Evolutionary conservation across 2,113 vertebrate species (phyloP).

Genomic region (Myocastor coypus): DNA sequence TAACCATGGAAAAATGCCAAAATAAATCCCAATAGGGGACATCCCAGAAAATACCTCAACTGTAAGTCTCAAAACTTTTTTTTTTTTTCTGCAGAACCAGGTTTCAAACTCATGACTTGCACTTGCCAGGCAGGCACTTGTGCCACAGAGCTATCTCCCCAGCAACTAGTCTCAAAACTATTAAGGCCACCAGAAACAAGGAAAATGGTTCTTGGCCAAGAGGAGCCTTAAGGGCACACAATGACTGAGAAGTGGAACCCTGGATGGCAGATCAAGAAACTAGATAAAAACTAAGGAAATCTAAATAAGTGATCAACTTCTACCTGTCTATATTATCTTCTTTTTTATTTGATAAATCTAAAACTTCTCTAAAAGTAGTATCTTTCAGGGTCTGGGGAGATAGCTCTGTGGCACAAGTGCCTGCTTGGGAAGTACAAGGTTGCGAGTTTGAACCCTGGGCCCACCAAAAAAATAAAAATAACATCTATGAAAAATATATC

Average conservation of each 20-base stretch:
- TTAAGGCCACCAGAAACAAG: constrained; percentile 21
- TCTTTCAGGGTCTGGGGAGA: neutral
- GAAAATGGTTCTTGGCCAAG: neutral
- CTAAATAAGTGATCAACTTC: neutral
- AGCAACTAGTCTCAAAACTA: neutral
- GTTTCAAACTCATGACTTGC: too few relatives aligned
- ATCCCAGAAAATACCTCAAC: neutral
- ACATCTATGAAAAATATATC: neutral
- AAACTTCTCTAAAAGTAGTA: neutral
- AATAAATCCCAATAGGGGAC: neutral
- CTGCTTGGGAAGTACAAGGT: too few relatives aligned
- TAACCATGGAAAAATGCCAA: constrained; percentile 17
- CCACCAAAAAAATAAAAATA: neutral
- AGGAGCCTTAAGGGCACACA: neutral
- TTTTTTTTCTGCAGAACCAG: too few relatives aligned
- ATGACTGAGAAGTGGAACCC: neutral
- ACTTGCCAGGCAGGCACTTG: too few relatives aligned
- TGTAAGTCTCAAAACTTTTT: neutral
- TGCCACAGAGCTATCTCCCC: too few relatives aligned
- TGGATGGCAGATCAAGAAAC: neutral
- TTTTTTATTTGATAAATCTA: neutral
- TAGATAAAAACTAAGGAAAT: neutral
- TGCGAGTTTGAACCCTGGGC: too few relatives aligned
- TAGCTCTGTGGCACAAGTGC: too few relatives aligned
- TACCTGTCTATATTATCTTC: neutral